Evolutionary conservation across 2,113 vertebrate genomes (phyloP).

Genomic region (Prochilodus magdalenae): DNA sequence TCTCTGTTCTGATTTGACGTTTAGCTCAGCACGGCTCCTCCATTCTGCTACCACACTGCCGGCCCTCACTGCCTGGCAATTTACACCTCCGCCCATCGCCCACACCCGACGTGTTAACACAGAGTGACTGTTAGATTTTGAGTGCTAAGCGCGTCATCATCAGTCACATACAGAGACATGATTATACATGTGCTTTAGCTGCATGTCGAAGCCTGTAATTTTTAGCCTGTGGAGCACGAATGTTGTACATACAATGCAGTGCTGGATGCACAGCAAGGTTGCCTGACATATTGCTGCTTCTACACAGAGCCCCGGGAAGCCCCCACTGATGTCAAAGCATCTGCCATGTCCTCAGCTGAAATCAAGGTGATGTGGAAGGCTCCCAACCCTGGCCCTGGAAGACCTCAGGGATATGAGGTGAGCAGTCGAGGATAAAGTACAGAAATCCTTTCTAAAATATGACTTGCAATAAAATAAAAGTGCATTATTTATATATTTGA

Average conservation of each 20-base stretch:
- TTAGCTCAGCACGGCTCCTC: conserved; percentile 19
- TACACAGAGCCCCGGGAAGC: conserved; percentile 89
- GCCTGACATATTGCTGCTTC: conserved; percentile 35
- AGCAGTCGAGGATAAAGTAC: background rate
- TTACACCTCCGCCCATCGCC: background rate
- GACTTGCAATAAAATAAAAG: no score
- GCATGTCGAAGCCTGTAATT: background rate
- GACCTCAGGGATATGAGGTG: conserved; percentile 95
- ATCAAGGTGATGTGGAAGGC: conserved; percentile 90
- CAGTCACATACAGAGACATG: background rate
- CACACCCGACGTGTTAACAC: background rate
- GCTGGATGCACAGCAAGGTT: background rate
- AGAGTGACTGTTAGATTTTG: background rate
- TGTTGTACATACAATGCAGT: background rate
- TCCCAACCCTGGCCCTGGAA: conserved; percentile 87
- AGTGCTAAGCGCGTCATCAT: background rate
- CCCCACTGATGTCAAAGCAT: conserved; percentile 87
- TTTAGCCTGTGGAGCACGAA: background rate
- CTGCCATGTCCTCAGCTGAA: conserved; percentile 89
- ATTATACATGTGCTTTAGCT: background rate
- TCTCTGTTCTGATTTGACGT: background rate
- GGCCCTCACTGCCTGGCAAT: background rate
- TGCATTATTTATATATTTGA: no score
- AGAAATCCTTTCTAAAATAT: no score
- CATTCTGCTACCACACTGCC: background rate